Conservation (phyloP, 1,140 invertebrate species). For the Lamellibrachia luymesi region DNA sequence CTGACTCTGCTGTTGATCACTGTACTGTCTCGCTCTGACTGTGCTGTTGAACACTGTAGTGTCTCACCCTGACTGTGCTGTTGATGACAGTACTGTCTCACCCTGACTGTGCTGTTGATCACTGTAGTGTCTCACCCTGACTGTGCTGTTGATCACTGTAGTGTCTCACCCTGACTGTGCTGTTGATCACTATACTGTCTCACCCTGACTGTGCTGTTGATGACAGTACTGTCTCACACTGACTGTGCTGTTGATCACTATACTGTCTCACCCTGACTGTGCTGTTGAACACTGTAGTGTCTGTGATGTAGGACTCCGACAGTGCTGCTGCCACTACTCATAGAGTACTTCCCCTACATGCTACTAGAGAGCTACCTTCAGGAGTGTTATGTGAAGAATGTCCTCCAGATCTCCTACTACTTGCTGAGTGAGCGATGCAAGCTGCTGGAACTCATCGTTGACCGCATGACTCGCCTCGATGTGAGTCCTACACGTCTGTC, state of each 20-base stretch:
- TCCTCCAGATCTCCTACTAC: slow-evolving; percentile 67
- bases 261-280: too few relatives aligned
- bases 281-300: background rate
- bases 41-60: too few relatives aligned
- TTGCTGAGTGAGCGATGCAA: slow-evolving; percentile 63
- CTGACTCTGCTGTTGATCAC: too few relatives aligned
- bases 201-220: background rate
- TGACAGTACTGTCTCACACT: background rate
- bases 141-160: too few relatives aligned
- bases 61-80: too few relatives aligned
- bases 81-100: too few relatives aligned
- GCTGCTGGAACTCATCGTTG: slow-evolving; percentile 68
- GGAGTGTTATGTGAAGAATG: slow-evolving; percentile 67
- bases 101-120: too few relatives aligned
- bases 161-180: too few relatives aligned
- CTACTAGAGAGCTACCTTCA: slow-evolving; percentile 60
- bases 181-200: too few relatives aligned
- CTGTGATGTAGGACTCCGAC: slow-evolving; percentile 59
- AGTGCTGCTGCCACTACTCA: slow-evolving; percentile 60
- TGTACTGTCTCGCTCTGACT: too few relatives aligned
- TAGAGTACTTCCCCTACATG: slow-evolving; percentile 67
- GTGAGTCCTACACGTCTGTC: slow-evolving; percentile 50
- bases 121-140: too few relatives aligned
- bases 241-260: too few relatives aligned
- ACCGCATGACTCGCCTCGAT: slow-evolving; percentile 71